Evolutionary conservation across 2,113 vertebrate species (phyloP), one percentile per base, ranked within the genome.

Genomic region (Hystrix cristata): DNA sequence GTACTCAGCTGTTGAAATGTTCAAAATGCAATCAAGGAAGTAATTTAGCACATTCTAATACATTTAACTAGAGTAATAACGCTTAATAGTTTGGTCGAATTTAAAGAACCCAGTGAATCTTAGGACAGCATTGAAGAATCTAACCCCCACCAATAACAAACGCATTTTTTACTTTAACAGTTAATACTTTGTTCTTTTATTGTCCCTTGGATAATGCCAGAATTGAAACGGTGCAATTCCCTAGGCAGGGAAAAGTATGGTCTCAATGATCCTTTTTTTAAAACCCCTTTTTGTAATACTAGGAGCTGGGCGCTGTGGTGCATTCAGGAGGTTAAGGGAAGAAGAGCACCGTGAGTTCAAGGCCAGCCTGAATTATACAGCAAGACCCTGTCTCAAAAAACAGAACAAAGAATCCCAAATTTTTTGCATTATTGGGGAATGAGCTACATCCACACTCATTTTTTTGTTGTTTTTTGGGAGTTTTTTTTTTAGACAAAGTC

Each of bases 1-100:
- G 60, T 10, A 3, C 95, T 98, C 95, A 97, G 82, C 82, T 96
- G 67, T 71, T 96, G 91, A 98, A 98, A 97, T 94, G 97, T 98
- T 97, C 27, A 79, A 94, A 98, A 87, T 90, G 96, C 92, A 98
- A 96, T 97, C 97, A 97, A 81, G 72, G 91, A 95, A 95, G 92
- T 92, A 97, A 98, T 97, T 98, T 94, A 97, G 87, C 92, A 83
- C 94, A 57, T 94, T 51, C 78, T 96, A 67, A 95, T 91, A 86
- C 9, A 53, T 31, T 96, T 55, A 83, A 84, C 90, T 92, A 85
- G 19, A 62, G n/a, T 87, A 84, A 93, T 95, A 80, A 95, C 38
- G 72, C 74, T 88, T 76, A 96, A 97, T 92, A 46, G 48, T 96
- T 97, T 93, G 94, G 38, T 67, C 96, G 67, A 43, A 94, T 91